phyloP scores from a whole-genome alignment of 2,113 vertebrate species.

The Caretta caretta region DNA sequence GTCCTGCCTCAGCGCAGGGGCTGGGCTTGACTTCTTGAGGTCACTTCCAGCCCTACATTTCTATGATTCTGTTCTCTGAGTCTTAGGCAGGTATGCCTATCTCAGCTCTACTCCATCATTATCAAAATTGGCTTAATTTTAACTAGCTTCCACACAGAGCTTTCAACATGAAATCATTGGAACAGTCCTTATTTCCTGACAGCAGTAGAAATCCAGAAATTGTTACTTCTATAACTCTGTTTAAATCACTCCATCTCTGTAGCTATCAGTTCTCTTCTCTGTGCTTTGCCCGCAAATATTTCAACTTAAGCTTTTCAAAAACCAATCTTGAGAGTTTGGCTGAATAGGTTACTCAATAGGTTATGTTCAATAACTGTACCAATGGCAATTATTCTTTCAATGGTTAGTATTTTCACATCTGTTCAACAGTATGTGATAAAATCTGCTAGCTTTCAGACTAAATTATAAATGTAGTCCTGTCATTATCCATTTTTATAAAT shows the following conservation, averaged over 20 bases:
- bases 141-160: neutral
- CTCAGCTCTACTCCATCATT: neutral
- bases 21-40: neutral
- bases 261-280: accelerated
- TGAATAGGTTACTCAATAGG: constrained; percentile 7
- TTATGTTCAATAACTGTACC: neutral
- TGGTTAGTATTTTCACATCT: constrained; percentile 12
- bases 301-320: neutral
- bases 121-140: neutral
- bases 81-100: neutral
- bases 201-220: neutral
- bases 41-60: neutral
- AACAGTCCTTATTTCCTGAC: neutral
- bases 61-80: neutral
- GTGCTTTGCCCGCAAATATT: accelerated
- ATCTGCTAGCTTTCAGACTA: constrained; percentile 19
- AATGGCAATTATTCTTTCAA: neutral
- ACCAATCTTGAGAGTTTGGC: neutral
- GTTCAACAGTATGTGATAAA: neutral
- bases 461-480: neutral
- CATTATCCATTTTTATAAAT: neutral
- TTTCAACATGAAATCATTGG: neutral
- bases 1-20: neutral
- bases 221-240: neutral
- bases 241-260: accelerated